Conservation (phyloP, 2,113 vertebrate species). For the Sturnira hondurensis region DNA sequence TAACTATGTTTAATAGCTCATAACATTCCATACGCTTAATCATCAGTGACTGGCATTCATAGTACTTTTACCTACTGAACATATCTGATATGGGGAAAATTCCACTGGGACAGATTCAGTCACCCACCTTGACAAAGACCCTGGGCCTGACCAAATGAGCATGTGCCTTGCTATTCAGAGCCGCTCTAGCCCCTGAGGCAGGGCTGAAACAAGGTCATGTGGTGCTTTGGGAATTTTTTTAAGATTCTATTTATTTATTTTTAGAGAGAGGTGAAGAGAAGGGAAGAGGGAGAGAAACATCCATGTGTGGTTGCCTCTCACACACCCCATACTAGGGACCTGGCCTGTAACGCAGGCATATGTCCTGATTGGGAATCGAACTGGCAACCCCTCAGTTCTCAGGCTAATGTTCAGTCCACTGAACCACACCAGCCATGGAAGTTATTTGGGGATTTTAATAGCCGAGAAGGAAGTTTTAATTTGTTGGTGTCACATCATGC, state of each 20-base stretch:
- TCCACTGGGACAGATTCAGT: neutral
- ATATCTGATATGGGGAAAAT: neutral
- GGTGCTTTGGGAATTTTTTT: neutral
- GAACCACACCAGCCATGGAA: no score
- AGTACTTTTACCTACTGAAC: slow-evolving; percentile 17
- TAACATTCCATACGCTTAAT: slow-evolving; percentile 51
- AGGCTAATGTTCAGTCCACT: no score
- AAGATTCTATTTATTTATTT: no score
- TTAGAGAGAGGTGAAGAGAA: no score
- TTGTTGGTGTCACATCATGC: neutral
- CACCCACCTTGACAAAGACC: neutral
- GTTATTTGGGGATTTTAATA: neutral
- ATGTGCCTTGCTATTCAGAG: neutral
- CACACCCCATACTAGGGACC: no score
- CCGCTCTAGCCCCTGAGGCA: neutral
- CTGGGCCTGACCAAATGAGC: neutral
- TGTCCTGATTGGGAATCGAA: no score
- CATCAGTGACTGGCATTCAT: slow-evolving; percentile 58
- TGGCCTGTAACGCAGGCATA: no score
- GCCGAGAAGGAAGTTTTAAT: neutral
- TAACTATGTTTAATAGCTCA: slow-evolving; percentile 54
- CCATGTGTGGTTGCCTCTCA: no score
- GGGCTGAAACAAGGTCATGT: neutral
- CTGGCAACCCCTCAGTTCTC: no score
- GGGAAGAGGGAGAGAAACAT: no score